These are phyloP conservation scores for Siniperca scherzeri DNA, from an alignment of 2,797 vertebrate genomes.

Conservation along the genomic window DNA sequence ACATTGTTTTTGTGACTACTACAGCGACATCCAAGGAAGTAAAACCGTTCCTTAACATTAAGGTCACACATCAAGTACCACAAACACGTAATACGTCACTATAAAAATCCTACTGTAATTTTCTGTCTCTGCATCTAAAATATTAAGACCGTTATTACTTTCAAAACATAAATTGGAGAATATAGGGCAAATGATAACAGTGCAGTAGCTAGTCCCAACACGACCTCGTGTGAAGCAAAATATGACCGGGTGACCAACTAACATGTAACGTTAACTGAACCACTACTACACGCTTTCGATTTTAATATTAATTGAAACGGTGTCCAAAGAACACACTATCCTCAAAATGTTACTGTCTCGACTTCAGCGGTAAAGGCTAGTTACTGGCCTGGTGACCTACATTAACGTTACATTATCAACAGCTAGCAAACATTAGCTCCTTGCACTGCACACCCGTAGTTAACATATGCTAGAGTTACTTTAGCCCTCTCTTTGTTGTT, in stretches of 20 bases:
- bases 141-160: neutral
- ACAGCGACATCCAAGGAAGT: neutral
- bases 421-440: slow-evolving; percentile 49
- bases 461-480: neutral
- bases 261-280: slow-evolving; percentile 38
- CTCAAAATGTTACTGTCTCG: neutral
- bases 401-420: slow-evolving; percentile 73
- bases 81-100: neutral
- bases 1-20: neutral
- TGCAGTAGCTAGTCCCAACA: neutral
- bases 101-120: neutral
- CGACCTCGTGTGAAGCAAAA: slow-evolving; percentile 29
- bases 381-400: slow-evolving; percentile 72
- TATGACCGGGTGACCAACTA: slow-evolving; percentile 66
- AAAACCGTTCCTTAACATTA: no score
- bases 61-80: no score
- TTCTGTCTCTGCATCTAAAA: neutral
- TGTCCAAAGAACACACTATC: neutral
- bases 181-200: neutral
- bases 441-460: neutral
- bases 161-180: neutral
- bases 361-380: neutral
- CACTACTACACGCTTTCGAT: fast-evolving
- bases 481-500: slow-evolving; percentile 30
- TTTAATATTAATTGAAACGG: no score